phyloP scores from a whole-genome alignment of 2,888 invertebrate genomes.

The Tipula confusa region DNA sequence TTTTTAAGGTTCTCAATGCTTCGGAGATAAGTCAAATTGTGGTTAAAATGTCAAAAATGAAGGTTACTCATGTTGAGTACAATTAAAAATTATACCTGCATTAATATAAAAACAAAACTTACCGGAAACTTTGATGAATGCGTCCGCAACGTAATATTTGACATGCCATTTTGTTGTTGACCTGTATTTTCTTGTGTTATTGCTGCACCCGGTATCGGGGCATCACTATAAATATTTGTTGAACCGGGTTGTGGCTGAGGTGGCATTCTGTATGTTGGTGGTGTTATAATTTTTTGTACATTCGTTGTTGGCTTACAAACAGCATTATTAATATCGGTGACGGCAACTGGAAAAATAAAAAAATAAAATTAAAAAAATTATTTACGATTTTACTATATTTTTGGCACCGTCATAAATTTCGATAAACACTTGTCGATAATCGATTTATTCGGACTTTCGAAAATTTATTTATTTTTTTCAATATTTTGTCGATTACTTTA shows the following conservation, averaged over 20 bases:
- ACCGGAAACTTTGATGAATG: conserved; percentile 78
- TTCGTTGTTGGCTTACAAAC: conserved; percentile 56
- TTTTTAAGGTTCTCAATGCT: no score
- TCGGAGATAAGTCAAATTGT: no score
- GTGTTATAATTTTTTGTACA: conserved; percentile 57
- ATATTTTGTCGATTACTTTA: not conserved
- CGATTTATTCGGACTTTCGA: not conserved
- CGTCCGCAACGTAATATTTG: conserved; percentile 55
- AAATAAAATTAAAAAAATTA: conserved; percentile 45
- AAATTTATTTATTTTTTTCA: not conserved
- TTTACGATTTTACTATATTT: not conserved
- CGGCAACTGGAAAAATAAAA: conserved; percentile 39
- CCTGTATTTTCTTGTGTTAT: conserved; percentile 40
- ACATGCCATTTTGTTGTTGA: conserved; percentile 43
- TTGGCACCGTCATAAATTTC: not conserved
- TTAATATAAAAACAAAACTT: no score
- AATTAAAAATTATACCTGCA: no score
- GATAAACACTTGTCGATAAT: not conserved
- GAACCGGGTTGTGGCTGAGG: conserved; percentile 60
- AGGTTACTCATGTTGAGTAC: no score
- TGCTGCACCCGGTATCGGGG: conserved; percentile 49
- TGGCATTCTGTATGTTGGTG: conserved; percentile 65
- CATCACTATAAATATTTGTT: conserved; percentile 52
- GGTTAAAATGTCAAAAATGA: no score
- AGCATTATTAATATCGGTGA: conserved; percentile 44